Percentiles rank a stretch among this genome's conserved stretches.
phyloP scores from a whole-genome alignment of 2,888 invertebrate species.

The Drosophila pseudotakahashii region DNA sequence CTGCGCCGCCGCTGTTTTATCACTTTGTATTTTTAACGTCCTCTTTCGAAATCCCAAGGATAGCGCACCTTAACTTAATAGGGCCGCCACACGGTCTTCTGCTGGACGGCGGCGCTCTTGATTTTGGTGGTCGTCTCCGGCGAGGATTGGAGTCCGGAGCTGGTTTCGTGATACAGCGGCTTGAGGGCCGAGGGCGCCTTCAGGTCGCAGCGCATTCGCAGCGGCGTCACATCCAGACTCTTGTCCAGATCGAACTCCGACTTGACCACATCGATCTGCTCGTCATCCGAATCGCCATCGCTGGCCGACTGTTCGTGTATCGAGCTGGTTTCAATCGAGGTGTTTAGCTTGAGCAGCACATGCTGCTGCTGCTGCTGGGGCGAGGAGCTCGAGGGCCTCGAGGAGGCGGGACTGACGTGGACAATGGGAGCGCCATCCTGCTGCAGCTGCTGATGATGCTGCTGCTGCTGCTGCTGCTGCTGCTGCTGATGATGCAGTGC shows the following conservation, averaged over 20 bases:
- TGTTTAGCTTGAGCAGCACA: slow-evolving; percentile 83
- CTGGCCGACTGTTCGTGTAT: slow-evolving; percentile 86
- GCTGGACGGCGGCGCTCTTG: slow-evolving; percentile 85
- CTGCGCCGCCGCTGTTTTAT: slow-evolving; percentile 55
- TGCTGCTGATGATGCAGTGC: slow-evolving; percentile 57
- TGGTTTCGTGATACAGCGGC: slow-evolving; percentile 84
- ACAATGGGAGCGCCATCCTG: slow-evolving; percentile 13
- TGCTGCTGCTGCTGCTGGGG: slow-evolving; percentile 71
- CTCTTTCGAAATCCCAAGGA: too few species aligned
- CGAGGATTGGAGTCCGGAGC: slow-evolving; percentile 75
- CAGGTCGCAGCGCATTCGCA: slow-evolving; percentile 85
- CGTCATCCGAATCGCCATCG: slow-evolving; percentile 88
- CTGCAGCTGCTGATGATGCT: neutral
- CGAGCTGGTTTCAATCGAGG: slow-evolving; percentile 87
- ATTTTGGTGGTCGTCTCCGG: slow-evolving; percentile 87
- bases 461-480: neutral
- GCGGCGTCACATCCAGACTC: slow-evolving; percentile 81
- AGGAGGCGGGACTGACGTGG: slow-evolving; percentile 83
- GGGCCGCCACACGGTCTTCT: slow-evolving; percentile 91
- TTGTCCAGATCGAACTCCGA: slow-evolving; percentile 86
- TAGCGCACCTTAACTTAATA: slow-evolving; percentile 84
- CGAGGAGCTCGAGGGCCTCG: slow-evolving; percentile 81
- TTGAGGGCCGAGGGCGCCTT: slow-evolving; percentile 87
- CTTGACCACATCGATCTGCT: slow-evolving; percentile 90
- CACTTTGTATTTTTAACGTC: slow-evolving; percentile 42